phyloP scores from a whole-genome alignment of 2,888 invertebrate genomes.

The Dorcus parallelipipedus region DNA sequence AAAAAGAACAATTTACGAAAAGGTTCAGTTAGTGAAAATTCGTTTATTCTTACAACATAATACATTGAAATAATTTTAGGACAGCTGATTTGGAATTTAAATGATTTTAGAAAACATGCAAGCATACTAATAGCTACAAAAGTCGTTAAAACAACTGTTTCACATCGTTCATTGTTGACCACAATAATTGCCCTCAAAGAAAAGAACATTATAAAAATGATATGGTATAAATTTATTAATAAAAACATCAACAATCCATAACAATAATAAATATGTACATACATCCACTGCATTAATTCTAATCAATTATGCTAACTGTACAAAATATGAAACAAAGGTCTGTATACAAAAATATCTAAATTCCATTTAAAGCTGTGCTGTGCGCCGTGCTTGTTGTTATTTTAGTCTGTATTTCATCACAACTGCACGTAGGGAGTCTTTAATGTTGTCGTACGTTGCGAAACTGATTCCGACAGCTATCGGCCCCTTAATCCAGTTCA shows the following conservation, averaged over 20 bases:
- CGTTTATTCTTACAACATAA: too few species aligned
- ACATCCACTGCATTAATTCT: not conserved
- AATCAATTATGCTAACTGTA: not conserved
- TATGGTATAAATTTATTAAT: constrained; percentile 21
- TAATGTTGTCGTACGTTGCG: constrained; percentile 85
- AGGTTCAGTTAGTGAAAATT: too few species aligned
- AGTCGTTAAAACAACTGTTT: too few species aligned
- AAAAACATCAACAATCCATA: constrained; percentile 28
- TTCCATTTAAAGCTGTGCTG: not conserved
- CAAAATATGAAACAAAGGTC: not conserved
- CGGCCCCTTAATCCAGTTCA: constrained; percentile 98
- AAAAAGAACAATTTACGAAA: too few species aligned
- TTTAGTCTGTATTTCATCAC: constrained; percentile 23
- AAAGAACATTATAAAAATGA: not conserved
- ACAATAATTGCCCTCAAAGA: too few species aligned
- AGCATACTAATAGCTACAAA: too few species aligned
- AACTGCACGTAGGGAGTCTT: constrained; percentile 54
- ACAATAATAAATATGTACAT: constrained; percentile 19
- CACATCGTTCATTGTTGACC: too few species aligned
- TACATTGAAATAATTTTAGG: too few species aligned
- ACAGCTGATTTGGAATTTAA: too few species aligned
- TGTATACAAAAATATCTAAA: not conserved
- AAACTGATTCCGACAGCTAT: constrained; percentile 94
- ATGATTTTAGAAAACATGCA: too few species aligned
- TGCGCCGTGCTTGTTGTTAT: not conserved